Base-by-base conservation (phyloP, 2,113 vertebrate species). In the Perccottus glenii region DNA sequence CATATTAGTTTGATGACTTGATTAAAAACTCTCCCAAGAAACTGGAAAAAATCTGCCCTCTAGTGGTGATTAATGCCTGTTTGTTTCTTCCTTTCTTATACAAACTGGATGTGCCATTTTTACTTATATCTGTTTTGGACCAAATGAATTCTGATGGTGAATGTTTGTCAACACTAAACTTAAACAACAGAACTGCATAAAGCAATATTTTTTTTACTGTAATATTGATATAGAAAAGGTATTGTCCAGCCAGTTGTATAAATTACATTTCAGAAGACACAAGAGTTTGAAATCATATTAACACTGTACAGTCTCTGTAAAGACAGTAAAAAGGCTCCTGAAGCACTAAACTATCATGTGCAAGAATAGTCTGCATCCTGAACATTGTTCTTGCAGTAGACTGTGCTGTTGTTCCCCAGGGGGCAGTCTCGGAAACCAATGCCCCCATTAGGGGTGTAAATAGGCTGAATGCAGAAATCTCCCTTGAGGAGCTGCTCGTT, bases 401-500 rank as follows among this genome's bases (percentile, higher is more conserved):
- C 94, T 87, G 95, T 91, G 93, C 95, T 94, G 88, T 95, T 96
- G 87, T 95, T 97, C 81, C 93, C 93, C 81, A 95, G 91, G 69
- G 95, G 94, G 84, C 95, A 95, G 91, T 97, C 95, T 91, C 93
- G 93, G 86, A 94, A 97, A 88, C 91, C 93, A 74, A 95, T 93
- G 89, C 93, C 94, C 92, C 96, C 96, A 0, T 97, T 98, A 75
- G 96, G 94, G 89, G 96, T 94, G 91, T 96, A 98, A 92, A 97
- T 95, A 81, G 96, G 96, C 87, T 98, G 96, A 92, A 98, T 94
- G 91, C 86, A 92, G 89, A 95, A 96, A 91, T 96, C 95, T 94
- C 96, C 96, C 94, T 97, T 98, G 91, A 98, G 94, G 92, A 98
- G 94, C 75, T 98, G 96, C 90, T 98, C 95, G 32, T 98, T 98